Evolutionary conservation across 2,797 vertebrate species (phyloP).

Genomic region (Chelon labrosus): DNA sequence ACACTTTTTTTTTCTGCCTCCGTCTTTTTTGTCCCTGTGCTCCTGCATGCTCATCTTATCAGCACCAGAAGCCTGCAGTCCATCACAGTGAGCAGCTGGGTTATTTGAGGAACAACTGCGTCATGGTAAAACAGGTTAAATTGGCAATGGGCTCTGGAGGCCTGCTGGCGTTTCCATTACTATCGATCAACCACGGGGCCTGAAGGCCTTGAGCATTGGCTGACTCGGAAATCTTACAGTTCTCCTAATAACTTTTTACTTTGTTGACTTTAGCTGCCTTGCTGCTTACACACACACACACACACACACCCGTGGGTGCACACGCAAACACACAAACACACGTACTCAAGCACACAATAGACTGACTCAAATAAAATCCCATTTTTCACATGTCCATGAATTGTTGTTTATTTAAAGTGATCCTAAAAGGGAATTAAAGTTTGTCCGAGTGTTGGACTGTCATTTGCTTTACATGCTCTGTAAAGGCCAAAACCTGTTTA

Average conservation of each 20-base stretch:
- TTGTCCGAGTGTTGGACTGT: neutral
- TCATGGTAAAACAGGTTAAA: conserved; percentile 74
- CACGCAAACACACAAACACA: too few species aligned
- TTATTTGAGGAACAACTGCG: conserved; percentile 73
- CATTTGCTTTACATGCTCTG: conserved; percentile 12
- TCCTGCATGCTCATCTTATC: conserved; percentile 58
- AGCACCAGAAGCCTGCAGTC: conserved; percentile 54
- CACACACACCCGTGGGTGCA: too few species aligned
- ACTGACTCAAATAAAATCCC: conserved; percentile 35
- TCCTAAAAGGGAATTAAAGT: neutral
- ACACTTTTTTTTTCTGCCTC: conserved; percentile 31
- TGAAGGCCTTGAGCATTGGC: conserved; percentile 61
- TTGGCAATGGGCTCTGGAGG: conserved; percentile 64
- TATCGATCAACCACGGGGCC: conserved; percentile 69
- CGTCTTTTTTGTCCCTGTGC: conserved; percentile 28
- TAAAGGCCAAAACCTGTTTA: neutral
- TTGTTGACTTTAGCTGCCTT: conserved; percentile 42
- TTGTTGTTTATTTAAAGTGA: conserved; percentile 18
- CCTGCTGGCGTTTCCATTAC: conserved; percentile 67
- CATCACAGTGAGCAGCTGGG: conserved; percentile 61
- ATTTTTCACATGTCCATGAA: conserved; percentile 9
- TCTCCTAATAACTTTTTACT: conserved; percentile 53
- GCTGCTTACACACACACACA: conserved; percentile 23
- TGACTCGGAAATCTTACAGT: conserved; percentile 55
- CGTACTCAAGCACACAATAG: neutral